phyloP scores from a whole-genome alignment of 2,888 invertebrate genomes.

The Uloborus plumipes region DNA sequence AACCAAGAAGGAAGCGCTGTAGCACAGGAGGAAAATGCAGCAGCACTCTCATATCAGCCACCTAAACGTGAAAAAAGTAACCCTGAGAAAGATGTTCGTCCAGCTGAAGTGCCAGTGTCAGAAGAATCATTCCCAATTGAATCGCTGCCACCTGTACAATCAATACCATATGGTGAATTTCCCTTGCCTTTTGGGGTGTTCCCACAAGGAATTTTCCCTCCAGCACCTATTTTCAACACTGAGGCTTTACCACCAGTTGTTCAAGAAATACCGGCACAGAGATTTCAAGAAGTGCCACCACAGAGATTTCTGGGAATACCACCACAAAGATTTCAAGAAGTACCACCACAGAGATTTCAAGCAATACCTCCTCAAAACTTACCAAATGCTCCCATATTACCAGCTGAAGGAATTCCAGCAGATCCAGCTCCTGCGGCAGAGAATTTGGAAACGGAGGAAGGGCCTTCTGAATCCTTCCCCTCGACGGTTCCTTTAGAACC shows the following conservation, averaged over 20 bases:
- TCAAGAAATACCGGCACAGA: background rate
- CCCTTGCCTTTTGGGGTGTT: background rate
- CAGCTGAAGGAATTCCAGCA: background rate
- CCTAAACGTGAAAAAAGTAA: background rate
- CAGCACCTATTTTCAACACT: background rate
- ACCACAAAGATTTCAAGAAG: background rate
- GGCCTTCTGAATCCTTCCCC: no score
- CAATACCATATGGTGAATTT: conserved; percentile 4
- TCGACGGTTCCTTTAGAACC: no score
- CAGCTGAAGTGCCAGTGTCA: background rate
- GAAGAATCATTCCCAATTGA: conserved; percentile 11
- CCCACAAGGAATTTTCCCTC: background rate
- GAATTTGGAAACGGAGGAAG: background rate
- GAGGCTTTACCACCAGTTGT: background rate
- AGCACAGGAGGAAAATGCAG: background rate
- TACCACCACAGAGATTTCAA: background rate
- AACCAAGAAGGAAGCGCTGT: conserved; percentile 10
- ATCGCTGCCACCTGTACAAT: background rate
- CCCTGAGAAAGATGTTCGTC: background rate
- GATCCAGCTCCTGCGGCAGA: background rate
- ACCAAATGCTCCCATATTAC: background rate
- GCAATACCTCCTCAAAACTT: conserved; percentile 1
- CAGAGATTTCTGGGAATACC: background rate
- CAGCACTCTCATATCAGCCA: background rate
- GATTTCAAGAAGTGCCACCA: no score